Percentiles rank a stretch among this genome's conserved stretches.
These are phyloP conservation scores for Pelecanus crispus DNA, from an alignment of 2,113 vertebrate genomes.

Conservation along the genomic window DNA sequence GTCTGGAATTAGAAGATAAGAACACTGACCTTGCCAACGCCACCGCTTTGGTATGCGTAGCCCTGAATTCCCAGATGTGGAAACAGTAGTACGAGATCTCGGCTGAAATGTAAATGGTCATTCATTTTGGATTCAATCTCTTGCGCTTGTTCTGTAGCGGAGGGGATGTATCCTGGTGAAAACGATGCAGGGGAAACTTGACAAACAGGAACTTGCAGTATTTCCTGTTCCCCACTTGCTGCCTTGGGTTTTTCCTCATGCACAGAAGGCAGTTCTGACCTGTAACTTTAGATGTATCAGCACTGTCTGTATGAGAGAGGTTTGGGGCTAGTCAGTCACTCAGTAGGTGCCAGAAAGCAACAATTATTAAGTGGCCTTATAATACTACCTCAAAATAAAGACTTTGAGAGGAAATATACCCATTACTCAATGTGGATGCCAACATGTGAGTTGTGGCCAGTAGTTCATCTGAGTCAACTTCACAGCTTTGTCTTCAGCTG, in stretches of 20 bases:
- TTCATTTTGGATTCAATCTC: neutral
- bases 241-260: neutral
- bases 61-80: neutral
- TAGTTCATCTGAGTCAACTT: neutral
- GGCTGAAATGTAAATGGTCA: neutral
- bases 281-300: neutral
- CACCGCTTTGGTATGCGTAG: neutral
- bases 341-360: neutral
- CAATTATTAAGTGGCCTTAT: neutral
- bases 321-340: neutral
- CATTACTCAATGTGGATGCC: neutral
- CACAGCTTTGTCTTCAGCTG: neutral
- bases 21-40: neutral
- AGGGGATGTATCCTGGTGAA: neutral
- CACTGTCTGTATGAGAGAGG: neutral
- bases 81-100: neutral
- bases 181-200: neutral
- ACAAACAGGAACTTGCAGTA: neutral
- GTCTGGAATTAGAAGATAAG: constrained; percentile 31
- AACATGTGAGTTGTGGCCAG: neutral
- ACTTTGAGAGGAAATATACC: neutral
- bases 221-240: neutral
- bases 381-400: neutral
- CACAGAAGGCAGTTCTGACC: neutral
- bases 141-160: rapidly evolving